phyloP scores from a whole-genome alignment of 2,113 vertebrate genomes.

The Oostethus manadensis region DNA sequence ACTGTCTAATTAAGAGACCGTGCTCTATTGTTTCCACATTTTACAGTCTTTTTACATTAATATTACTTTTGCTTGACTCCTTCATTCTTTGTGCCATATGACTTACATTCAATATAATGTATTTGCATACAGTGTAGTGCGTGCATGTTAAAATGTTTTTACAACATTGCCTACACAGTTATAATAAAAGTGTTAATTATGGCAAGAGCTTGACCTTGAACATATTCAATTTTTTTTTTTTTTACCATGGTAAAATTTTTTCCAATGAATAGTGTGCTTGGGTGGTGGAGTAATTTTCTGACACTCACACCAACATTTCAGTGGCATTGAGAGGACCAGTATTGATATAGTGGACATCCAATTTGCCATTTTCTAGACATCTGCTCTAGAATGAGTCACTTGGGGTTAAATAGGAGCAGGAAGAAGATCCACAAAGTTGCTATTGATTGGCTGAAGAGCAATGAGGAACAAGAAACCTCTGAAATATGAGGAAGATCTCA shows the following conservation, averaged over 20 bases:
- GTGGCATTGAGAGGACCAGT: constrained; percentile 22
- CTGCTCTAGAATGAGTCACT: constrained; percentile 7
- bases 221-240: too few relatives aligned
- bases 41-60: too few relatives aligned
- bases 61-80: too few relatives aligned
- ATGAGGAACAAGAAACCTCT: constrained; percentile 4
- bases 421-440: constrained; percentile 22
- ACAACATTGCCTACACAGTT: too few relatives aligned
- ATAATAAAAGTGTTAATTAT: too few relatives aligned
- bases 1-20: too few relatives aligned
- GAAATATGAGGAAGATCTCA: constrained; percentile 51
- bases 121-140: too few relatives aligned
- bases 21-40: too few relatives aligned
- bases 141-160: too few relatives aligned
- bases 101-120: too few relatives aligned
- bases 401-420: constrained; percentile 22
- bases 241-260: background rate
- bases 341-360: constrained; percentile 12
- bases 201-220: too few relatives aligned
- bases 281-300: constrained; percentile 45
- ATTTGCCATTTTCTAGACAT: constrained; percentile 6
- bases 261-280: constrained; percentile 26
- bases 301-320: constrained; percentile 31
- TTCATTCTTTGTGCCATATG: too few relatives aligned
- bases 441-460: constrained; percentile 31